phyloP scores from a whole-genome alignment of 2,113 vertebrate genomes.

The Triplophysa dalaica region DNA sequence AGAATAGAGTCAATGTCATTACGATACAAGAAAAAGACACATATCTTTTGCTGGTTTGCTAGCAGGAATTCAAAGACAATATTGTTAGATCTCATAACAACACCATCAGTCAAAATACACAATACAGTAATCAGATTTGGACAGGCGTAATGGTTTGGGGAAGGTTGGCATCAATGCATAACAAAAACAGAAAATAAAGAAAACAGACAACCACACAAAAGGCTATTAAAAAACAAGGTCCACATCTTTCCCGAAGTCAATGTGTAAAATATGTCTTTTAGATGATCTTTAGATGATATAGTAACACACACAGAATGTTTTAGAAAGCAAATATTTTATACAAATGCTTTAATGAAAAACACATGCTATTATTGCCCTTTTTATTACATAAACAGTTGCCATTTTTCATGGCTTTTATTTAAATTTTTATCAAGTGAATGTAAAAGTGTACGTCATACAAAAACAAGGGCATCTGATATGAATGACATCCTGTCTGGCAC shows the following conservation, averaged over 20 bases:
- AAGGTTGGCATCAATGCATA: neutral
- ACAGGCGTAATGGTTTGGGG: neutral
- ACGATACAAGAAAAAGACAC: neutral
- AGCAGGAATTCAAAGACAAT: neutral
- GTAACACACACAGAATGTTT: neutral
- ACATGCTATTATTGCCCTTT: no score
- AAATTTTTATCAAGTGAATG: neutral
- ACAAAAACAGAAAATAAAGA: neutral
- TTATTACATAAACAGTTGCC: no score
- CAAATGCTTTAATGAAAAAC: neutral
- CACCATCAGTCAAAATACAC: neutral
- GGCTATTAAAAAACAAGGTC: neutral
- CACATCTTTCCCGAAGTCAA: neutral
- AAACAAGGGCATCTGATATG: constrained; percentile 34
- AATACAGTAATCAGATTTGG: neutral
- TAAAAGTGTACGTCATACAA: constrained; percentile 9
- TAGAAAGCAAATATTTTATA: no score
- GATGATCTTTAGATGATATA: constrained; percentile 24
- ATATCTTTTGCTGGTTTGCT: neutral
- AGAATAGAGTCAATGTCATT: neutral
- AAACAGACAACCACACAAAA: neutral
- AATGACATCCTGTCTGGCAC: constrained; percentile 27
- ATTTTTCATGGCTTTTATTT: no score
- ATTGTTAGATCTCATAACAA: neutral
- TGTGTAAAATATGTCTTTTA: neutral